Percentiles rank a stretch among this genome's conserved stretches.
Conservation (phyloP, 2,888 invertebrate genomes). For the Callyntrura guangdongensis region DNA sequence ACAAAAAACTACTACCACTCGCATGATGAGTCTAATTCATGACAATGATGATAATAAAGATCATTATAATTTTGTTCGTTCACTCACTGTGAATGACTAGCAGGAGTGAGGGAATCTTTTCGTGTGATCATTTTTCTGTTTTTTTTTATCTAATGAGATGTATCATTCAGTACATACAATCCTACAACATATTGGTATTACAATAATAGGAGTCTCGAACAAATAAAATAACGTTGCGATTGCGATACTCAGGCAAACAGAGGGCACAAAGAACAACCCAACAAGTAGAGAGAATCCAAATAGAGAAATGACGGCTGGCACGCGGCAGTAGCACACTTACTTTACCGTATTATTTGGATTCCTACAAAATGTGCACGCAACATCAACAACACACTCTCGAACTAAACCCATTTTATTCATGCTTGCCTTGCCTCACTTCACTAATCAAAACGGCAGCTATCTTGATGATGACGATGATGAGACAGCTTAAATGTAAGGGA, state of each 20-base stretch:
- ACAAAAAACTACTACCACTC: slow-evolving; percentile 27
- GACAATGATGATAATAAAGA: slow-evolving; percentile 57
- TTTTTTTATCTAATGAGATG: slow-evolving; percentile 14
- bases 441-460: neutral
- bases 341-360: slow-evolving; percentile 41
- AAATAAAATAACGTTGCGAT: neutral
- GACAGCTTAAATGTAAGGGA: slow-evolving; percentile 23
- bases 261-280: neutral
- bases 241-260: neutral
- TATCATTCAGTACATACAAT: slow-evolving; percentile 10
- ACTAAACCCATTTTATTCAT: slow-evolving; percentile 23
- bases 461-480: neutral
- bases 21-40: slow-evolving; percentile 71
- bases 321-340: slow-evolving; percentile 61
- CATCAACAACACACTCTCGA: neutral
- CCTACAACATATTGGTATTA: neutral
- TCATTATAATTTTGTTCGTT: slow-evolving; percentile 61
- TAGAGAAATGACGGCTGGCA: slow-evolving; percentile 71
- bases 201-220: neutral
- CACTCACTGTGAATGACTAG: slow-evolving; percentile 24
- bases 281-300: slow-evolving; percentile 19
- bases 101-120: slow-evolving; percentile 11
- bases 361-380: slow-evolving; percentile 33
- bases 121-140: slow-evolving; percentile 61
- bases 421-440: neutral